Percentiles rank a stretch among this genome's conserved stretches.
phyloP scores from a whole-genome alignment of 2,797 vertebrate species.

The Chaetophractus vellerosus region DNA sequence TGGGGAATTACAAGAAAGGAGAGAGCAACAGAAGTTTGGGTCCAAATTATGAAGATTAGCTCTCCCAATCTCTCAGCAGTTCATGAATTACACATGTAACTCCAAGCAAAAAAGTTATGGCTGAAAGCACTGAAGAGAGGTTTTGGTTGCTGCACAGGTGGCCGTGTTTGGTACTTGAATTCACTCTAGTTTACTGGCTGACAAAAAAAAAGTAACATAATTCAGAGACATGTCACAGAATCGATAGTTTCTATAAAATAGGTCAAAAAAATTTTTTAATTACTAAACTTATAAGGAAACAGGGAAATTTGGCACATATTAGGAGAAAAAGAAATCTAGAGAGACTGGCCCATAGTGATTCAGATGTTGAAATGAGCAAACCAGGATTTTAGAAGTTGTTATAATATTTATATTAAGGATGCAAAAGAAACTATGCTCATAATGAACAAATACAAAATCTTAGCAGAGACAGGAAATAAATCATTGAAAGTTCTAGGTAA shows the following conservation, averaged over 20 bases:
- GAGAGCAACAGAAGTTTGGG: background rate
- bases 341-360: background rate
- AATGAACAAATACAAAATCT: background rate
- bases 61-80: background rate
- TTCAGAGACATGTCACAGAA: conserved; percentile 19
- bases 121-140: conserved; percentile 49
- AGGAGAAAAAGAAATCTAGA: background rate
- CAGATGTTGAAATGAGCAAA: background rate
- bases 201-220: background rate
- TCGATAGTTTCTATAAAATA: background rate
- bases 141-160: background rate
- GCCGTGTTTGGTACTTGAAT: background rate
- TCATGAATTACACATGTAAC: background rate
- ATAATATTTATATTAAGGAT: background rate
- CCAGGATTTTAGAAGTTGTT: background rate
- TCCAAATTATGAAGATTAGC: background rate
- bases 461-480: background rate
- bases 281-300: background rate
- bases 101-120: background rate
- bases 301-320: background rate
- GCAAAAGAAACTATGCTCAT: background rate
- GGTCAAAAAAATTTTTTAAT: background rate
- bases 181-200: background rate
- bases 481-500: background rate
- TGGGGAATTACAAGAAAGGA: background rate